Percentiles rank a stretch among this genome's conserved stretches.
These are phyloP conservation scores for Oxyscelio sp. DNA, from an alignment of 2,888 invertebrate genomes.

Conservation along the genomic window DNA sequence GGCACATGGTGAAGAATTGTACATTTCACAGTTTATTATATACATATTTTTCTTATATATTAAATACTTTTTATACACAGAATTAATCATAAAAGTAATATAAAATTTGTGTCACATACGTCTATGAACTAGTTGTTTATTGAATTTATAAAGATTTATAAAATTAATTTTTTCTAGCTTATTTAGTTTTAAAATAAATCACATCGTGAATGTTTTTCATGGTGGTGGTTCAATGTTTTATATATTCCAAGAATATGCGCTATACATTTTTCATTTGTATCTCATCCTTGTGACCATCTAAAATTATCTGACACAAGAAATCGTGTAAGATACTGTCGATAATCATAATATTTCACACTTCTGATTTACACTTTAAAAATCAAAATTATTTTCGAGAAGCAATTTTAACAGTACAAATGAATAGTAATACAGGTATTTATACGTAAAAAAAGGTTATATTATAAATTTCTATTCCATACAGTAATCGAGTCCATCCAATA, in stretches of 20 bases:
- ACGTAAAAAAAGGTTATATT: too few relatives aligned
- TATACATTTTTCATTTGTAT: slow-evolving; percentile 54
- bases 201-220: slow-evolving; percentile 24
- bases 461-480: too few relatives aligned
- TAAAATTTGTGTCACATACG: too few relatives aligned
- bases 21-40: too few relatives aligned
- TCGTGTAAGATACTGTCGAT: slow-evolving; percentile 43
- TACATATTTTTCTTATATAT: too few relatives aligned
- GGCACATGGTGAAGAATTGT: slow-evolving; percentile 29
- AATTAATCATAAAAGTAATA: too few relatives aligned
- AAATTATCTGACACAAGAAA: slow-evolving; percentile 47
- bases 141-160: too few relatives aligned
- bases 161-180: slow-evolving; percentile 9
- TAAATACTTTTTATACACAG: too few relatives aligned
- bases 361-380: slow-evolving; percentile 22
- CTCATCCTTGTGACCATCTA: slow-evolving; percentile 49
- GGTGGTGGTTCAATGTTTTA: slow-evolving; percentile 23
- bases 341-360: slow-evolving; percentile 49
- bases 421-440: too few relatives aligned
- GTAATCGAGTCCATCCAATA: too few relatives aligned
- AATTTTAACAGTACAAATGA: too few relatives aligned
- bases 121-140: too few relatives aligned
- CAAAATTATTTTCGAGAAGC: slow-evolving; percentile 28
- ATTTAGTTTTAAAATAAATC: slow-evolving; percentile 35
- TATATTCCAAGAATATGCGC: slow-evolving; percentile 55